Base-by-base conservation (phyloP, 2,888 invertebrate species). In the Noctua fimbriata region DNA sequence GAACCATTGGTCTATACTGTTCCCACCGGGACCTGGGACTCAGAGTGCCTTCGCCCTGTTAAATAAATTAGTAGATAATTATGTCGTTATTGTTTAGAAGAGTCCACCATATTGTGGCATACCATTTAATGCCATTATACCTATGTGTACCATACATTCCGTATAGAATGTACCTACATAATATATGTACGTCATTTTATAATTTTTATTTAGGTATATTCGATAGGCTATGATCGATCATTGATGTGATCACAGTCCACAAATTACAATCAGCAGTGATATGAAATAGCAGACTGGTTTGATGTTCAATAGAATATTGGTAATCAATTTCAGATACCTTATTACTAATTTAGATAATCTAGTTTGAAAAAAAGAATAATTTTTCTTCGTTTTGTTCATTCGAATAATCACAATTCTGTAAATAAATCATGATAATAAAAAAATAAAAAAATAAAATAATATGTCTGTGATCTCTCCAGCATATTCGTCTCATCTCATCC, bases 251-350 rank as follows among this genome's bases (percentile, higher is more conserved):
- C 60, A 76, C 36, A 63, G 60, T 63, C 60, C 47, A 76, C 18
- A 63, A 76, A 76, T 76, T 47, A 47, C 6, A 47, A 60, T 60
- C 77, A 47, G 77, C 36, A 49, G 49, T 49, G 28, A 47, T 49
- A 24, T 49, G 3, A 36, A 76, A 77, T 63, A 77, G 12, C 28
- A n/a, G 12, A 44, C 18, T 76, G 58, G 24, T 44, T 49, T 16
- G 36, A 44, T 74, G 28, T 74, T 52, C 24, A 41, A 24, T 74
- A 21, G 16, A 60, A 60, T 60, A 60, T 32, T 44, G 24, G 28
- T 44, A 47, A 32, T 73, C 12, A 67, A 66, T 28, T 47, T 21
- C 2, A 49, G 21, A 18, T 67, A 24, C 9, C 28, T 16, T 32
- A 32, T 28, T 60, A 60, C 60, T 60, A 28, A n/a, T 60, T 28